Conservation (phyloP, 2,888 invertebrate genomes). For the Agriotes lineatus region DNA sequence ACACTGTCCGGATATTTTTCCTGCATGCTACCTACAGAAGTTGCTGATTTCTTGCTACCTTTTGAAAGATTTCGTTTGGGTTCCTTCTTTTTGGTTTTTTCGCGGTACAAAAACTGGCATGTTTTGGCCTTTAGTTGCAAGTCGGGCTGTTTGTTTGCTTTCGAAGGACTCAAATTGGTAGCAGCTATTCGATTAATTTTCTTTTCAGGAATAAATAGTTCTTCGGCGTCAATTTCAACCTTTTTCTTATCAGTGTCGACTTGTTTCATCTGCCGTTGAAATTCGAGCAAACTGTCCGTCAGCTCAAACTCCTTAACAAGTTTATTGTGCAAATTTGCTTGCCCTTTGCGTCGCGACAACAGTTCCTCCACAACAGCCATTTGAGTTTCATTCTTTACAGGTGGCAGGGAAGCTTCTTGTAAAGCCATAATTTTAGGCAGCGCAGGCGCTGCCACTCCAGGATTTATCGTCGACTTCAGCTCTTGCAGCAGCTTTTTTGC, state of each 20-base stretch:
- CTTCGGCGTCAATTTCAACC: conserved; percentile 28
- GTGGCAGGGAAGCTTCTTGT: too few species aligned
- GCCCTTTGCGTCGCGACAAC: not conserved
- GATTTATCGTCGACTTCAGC: too few species aligned
- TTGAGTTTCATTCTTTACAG: too few species aligned
- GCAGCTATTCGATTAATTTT: conserved; percentile 33
- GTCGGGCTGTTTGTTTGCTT: not conserved
- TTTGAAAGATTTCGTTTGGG: not conserved
- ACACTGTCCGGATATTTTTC: conserved; percentile 27
- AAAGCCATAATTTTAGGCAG: too few species aligned
- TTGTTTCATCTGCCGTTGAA: conserved; percentile 15
- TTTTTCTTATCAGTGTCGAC: not conserved
- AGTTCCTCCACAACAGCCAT: not conserved
- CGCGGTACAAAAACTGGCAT: conserved; percentile 25
- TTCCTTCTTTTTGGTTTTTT: not conserved
- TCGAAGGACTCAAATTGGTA: conserved; percentile 5
- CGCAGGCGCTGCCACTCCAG: too few species aligned
- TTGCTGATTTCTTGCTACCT: not conserved
- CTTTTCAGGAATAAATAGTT: conserved; percentile 31
- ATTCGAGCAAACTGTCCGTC: conserved; percentile 30
- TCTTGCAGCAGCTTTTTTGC: too few species aligned
- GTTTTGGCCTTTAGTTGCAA: not conserved
- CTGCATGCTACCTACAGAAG: not conserved
- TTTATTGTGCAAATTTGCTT: conserved; percentile 8
- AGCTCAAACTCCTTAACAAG: conserved; percentile 22